phyloP scores from a whole-genome alignment of 2,888 invertebrate species.

The Celastrina argiolus region DNA sequence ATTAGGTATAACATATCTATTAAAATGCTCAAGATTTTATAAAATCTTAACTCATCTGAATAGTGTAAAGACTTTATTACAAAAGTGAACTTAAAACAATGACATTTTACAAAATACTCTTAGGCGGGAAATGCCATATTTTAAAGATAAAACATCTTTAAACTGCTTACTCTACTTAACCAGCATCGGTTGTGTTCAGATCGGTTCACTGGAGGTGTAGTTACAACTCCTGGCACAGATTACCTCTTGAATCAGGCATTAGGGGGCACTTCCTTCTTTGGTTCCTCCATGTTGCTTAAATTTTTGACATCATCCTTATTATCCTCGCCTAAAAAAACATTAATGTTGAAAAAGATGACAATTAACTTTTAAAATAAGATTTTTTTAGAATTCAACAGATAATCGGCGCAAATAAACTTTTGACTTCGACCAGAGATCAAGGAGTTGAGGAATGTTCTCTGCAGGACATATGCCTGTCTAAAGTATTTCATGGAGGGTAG shows the following conservation, averaged over 20 bases:
- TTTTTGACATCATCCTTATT: constrained; percentile 80
- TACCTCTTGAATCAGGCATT: constrained; percentile 78
- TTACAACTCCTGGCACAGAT: neutral
- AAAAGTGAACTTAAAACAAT: constrained; percentile 4
- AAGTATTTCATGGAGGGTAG: no score
- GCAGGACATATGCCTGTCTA: no score
- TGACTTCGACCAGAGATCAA: no score
- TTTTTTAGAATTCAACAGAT: no score
- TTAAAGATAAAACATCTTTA: neutral
- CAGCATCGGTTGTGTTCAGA: neutral
- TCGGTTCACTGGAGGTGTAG: constrained; percentile 3
- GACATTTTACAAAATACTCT: neutral
- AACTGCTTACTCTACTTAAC: neutral
- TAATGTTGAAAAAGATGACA: no score
- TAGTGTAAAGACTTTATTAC: neutral
- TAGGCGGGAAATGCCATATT: neutral
- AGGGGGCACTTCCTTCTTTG: constrained; percentile 81
- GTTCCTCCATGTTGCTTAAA: constrained; percentile 77
- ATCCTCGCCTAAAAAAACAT: constrained; percentile 76
- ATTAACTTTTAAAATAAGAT: no score
- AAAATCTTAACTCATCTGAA: constrained; percentile 1
- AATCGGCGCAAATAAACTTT: no score
- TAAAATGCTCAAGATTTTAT: constrained; percentile 6
- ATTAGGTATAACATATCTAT: neutral
- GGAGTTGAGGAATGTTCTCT: no score